Percentiles rank a stretch among this genome's conserved stretches.
Conservation (phyloP, 1,140 invertebrate genomes). For the Brachionus rotundiformis region DNA sequence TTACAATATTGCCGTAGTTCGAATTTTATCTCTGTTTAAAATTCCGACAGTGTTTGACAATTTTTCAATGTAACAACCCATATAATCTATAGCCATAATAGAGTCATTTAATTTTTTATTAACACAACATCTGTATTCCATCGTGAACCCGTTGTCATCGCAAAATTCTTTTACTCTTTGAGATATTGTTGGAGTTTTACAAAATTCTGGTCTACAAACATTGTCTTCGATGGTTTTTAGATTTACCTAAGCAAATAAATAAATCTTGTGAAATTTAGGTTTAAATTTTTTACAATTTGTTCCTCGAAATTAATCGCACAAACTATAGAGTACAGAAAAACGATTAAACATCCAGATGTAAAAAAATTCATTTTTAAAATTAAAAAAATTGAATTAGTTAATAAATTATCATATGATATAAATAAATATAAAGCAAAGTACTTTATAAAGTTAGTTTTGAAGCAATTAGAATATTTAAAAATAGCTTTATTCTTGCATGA, state of each 20-base stretch:
- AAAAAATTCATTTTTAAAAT: not conserved
- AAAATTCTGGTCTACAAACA: not conserved
- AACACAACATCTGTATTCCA: conserved; percentile 1
- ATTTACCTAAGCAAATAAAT: not conserved
- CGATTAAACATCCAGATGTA: not conserved
- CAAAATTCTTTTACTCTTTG: not conserved
- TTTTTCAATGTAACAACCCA: conserved; percentile 12
- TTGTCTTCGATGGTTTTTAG: not conserved
- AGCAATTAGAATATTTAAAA: not conserved
- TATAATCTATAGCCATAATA: not conserved
- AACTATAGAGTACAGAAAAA: not conserved
- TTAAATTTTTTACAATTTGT: not conserved
- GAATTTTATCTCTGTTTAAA: conserved; percentile 4
- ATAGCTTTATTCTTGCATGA: not conserved
- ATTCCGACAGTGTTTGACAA: conserved; percentile 8
- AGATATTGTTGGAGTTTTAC: conserved; percentile 13
- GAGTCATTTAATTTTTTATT: conserved; percentile 3
- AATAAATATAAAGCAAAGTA: not conserved
- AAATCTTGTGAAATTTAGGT: not conserved
- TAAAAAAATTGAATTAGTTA: no score
- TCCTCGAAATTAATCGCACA: not conserved
- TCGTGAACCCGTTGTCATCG: not conserved
- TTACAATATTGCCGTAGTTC: conserved; percentile 23
- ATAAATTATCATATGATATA: conserved; percentile 34
- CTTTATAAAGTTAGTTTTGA: conserved; percentile 26